Conservation (phyloP, 2,113 vertebrate genomes). For the Ifrita kowaldi region DNA sequence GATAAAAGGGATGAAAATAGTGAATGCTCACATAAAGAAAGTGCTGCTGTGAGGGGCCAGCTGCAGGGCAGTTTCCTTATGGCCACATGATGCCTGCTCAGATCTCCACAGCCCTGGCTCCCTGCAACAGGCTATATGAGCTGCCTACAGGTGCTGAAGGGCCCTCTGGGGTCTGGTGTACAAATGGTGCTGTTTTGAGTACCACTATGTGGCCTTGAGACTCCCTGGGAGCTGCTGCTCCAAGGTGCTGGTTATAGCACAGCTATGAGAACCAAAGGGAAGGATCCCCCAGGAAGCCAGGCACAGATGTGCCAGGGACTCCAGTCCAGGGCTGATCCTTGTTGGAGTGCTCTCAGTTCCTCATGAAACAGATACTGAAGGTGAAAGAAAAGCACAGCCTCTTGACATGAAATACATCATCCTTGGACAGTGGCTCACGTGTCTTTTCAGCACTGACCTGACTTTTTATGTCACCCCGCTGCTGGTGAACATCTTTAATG, state of each 20-base stretch:
- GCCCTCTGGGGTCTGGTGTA: neutral
- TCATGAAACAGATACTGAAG: neutral
- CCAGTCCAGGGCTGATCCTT: neutral
- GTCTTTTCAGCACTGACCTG: neutral
- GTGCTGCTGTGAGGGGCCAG: neutral
- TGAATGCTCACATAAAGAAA: neutral
- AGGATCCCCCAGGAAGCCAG: neutral
- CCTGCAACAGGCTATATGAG: neutral
- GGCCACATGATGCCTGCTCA: neutral
- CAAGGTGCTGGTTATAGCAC: neutral
- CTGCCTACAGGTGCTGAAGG: neutral
- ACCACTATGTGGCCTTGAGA: neutral
- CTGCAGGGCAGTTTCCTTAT: neutral
- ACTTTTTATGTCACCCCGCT: neutral
- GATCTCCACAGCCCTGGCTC: neutral
- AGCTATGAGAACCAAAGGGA: neutral
- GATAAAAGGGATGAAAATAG: neutral
- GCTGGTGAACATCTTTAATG: neutral
- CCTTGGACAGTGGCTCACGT: neutral
- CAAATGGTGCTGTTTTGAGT: neutral
- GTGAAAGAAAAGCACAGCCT: neutral
- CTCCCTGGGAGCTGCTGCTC: neutral
- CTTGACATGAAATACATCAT: neutral
- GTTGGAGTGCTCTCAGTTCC: neutral
- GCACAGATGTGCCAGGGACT: neutral